Evolutionary conservation across 1,140 invertebrate genomes (phyloP), one percentile per base, ranked within the genome.

Genomic region (Philotrypesis tridentata): DNA sequence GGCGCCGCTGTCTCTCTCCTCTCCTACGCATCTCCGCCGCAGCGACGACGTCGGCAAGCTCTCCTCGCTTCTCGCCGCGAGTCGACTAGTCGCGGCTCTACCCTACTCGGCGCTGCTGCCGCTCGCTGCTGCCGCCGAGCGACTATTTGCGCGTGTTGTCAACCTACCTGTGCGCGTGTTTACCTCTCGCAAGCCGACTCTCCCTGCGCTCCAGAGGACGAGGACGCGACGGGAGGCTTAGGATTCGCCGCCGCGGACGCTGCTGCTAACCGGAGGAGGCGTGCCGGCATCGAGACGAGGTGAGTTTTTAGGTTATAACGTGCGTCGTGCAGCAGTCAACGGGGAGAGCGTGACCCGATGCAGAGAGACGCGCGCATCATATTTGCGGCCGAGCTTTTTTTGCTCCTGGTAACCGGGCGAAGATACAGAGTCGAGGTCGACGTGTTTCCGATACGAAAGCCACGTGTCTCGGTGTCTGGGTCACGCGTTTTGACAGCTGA

Each of bases 231-330:
- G 25, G 27, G 8, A 4, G 17, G 23, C 11, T 65, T 3, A 25
- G 14, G 61, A 65, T 12, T 65, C 23, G 14, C 61, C 25, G 25
- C 7, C 61, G 9, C 3, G 14, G 23, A n/a, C 48, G n/a, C n/a
- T 23, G 27, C 27, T 7, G 14, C 4, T 23, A 11, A 27, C 23
- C 61, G 25, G n/a, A n/a, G n/a, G 23, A 25, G 61, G 23, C 25
- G 23, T 65, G 25, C 61, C 61, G 61, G 61, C 61, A 12, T 55
- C 23, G 61, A 25, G 61, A 27, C 61, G 23, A 65, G 61, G 61
- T 65, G 61, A 65, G 61, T 65, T 65, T 65, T 65, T 65, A 65
- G 61, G 61, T 65, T 65, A 65, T 65, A 65, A 65, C 61, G 61
- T 65, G 61, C 61, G 61, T 3, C n/a, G 61, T 8, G n/a, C 61